Evolutionary conservation across 2,113 vertebrate species (phyloP).

Genomic region (Oreotragus oreotragus): DNA sequence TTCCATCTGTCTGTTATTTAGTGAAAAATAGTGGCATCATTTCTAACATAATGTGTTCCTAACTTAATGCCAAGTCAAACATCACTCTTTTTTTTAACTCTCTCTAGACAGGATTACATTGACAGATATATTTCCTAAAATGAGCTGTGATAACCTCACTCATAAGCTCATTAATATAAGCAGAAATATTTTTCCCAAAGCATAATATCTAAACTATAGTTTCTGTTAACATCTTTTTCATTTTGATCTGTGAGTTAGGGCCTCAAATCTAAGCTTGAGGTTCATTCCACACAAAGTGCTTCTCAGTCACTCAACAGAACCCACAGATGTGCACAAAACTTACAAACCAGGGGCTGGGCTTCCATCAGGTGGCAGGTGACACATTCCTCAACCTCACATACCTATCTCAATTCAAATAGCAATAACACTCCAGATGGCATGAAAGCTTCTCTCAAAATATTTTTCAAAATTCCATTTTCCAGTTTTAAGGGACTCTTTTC

Average conservation of each 20-base stretch:
- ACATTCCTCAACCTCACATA: background rate
- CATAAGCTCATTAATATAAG: background rate
- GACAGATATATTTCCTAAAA: background rate
- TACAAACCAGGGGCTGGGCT: background rate
- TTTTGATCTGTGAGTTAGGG: background rate
- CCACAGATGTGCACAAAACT: background rate
- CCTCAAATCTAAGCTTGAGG: background rate
- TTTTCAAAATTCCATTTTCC: background rate
- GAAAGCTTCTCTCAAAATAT: background rate
- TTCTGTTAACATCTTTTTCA: background rate
- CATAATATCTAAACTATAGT: background rate
- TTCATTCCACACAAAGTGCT: background rate
- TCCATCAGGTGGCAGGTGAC: background rate
- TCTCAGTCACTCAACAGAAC: background rate
- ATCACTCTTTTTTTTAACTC: constrained; percentile 2
- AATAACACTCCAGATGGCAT: background rate
- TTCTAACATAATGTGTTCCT: constrained; percentile 5
- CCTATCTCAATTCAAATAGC: background rate
- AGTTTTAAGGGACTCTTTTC: background rate
- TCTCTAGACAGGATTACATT: background rate
- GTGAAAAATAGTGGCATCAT: background rate
- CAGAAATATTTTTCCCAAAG: background rate
- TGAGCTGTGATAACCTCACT: background rate
- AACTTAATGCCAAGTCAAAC: background rate
- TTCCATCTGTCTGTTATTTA: background rate